These are phyloP conservation scores for Spongilla lacustris DNA, from an alignment of 37 sponge, comb jelly and placozoan species.

Conservation along the genomic window DNA sequence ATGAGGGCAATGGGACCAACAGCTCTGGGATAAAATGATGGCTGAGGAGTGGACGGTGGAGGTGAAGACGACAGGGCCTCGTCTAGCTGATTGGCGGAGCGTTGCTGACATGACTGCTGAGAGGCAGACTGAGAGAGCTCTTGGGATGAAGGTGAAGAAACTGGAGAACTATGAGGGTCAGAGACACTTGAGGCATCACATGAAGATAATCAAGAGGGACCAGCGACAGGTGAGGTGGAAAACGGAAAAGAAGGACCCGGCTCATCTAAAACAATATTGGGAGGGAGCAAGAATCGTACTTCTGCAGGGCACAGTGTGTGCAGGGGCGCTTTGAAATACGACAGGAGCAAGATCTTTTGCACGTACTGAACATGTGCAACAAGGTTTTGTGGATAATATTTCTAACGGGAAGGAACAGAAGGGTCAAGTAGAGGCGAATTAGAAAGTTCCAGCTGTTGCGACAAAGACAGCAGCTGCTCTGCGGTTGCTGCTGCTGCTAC, in stretches of 20 bases:
- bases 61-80: background rate
- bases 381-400: background rate
- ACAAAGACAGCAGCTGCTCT: too few species aligned
- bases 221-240: too few species aligned
- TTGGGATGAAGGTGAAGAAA: background rate
- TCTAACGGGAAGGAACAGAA: background rate
- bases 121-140: background rate
- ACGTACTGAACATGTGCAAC: too few species aligned
- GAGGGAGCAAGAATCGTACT: background rate
- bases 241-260: too few species aligned
- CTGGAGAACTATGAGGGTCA: too few species aligned
- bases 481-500: too few species aligned
- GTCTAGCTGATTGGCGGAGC: background rate
- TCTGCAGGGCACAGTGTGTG: background rate
- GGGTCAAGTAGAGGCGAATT: too few species aligned
- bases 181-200: background rate
- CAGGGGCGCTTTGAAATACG: too few species aligned
- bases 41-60: background rate
- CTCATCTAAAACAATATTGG: background rate
- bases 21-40: background rate
- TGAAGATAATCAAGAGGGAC: background rate
- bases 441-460: too few species aligned
- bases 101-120: background rate
- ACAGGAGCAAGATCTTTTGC: too few species aligned
- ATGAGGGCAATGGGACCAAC: background rate